Evolutionary conservation across 1,140 invertebrate genomes (phyloP).

Genomic region (Ericerus pela): DNA sequence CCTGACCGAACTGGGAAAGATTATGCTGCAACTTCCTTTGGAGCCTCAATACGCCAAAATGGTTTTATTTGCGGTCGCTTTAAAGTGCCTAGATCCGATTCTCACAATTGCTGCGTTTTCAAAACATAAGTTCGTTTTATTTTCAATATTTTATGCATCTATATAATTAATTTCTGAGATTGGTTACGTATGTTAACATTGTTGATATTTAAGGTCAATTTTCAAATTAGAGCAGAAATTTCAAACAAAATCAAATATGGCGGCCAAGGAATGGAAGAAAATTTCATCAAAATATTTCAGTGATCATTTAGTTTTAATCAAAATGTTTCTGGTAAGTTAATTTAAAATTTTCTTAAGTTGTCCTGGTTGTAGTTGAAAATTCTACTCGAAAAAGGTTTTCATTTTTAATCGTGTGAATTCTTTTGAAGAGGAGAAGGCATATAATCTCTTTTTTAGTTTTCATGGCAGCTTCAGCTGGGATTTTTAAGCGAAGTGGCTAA

Average conservation of each 20-base stretch:
- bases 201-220: not conserved
- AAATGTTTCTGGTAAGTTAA: conserved; percentile 3
- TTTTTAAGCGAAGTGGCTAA: too few relatives aligned
- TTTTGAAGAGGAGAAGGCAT: too few relatives aligned
- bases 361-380: too few relatives aligned
- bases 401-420: too few relatives aligned
- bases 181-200: not conserved
- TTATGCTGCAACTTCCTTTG: conserved; percentile 75
- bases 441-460: too few relatives aligned
- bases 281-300: conserved; percentile 1
- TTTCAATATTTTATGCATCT: not conserved
- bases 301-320: not conserved
- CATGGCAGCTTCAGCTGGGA: too few relatives aligned
- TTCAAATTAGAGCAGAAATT: not conserved
- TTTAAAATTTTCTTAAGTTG: too few relatives aligned
- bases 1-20: conserved; percentile 63
- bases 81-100: conserved; percentile 89
- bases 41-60: conserved; percentile 85
- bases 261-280: conserved; percentile 3
- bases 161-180: not conserved
- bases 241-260: not conserved
- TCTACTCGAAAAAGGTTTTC: too few relatives aligned
- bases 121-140: conserved; percentile 19
- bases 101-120: conserved; percentile 58
- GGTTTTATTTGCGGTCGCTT: conserved; percentile 73